Base-by-base conservation (phyloP, 2,113 vertebrate species). In the Phasianus colchicus region DNA sequence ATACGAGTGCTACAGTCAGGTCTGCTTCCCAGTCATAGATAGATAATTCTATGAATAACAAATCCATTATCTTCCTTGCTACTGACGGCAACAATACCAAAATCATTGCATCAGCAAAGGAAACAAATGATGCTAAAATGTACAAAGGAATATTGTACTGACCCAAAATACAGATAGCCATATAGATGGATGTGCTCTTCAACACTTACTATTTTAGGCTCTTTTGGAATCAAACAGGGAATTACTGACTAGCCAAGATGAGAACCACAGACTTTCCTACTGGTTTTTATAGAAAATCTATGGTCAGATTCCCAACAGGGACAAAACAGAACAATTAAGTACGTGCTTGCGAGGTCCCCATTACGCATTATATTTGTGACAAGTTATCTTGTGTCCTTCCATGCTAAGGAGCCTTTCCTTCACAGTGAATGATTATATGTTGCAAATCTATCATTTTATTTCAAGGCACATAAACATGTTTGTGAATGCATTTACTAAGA, bases 41-140 rank as follows among this genome's bases (percentile, higher is more conserved):
- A 92, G 88, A 95, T 92, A 94, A 86, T 95, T 96, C 92, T 81
- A 87, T 80, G 83, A 93, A 91, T 93, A 97, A 92, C 75, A 95
- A 89, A 92, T 93, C 83, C 67, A 86, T 94, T 92, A 89, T 91
- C 95, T 94, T 82, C 71, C 89, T 72, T 86, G 70, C 72, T 92
- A 75, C 79, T 93, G 94, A 93, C 87, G 95, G 73, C 69, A 96
- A 93, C 84, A 93, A 89, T 91, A 96, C 75, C 57, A 84, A 92
- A 96, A 91, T 86, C 91, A 83, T 91, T 92, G 73, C 86, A 93
- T 95, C 83, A 94, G 71, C 92, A 95, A 95, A 95, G 63, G 65
- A 93, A 95, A 90, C 84, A 95, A 97, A 92, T 64, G 34, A 66
- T 86, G 30, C 67, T 91, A 91, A 77, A 66, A 38, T 1, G 0